A percentile compares a stretch with the other conserved stretches of the same genome.
These are phyloP conservation scores for human (Homo sapiens) DNA, from an alignment of 2,113 vertebrate genomes.

Conservation along the genomic window GRCh38 chr4:122712001-122712500, in stretches of 20 bases:
- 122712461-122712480: background rate
- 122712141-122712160: background rate
- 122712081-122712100: background rate
- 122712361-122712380: background rate
- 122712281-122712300: background rate
- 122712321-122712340: background rate
- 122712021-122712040: background rate
- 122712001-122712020: background rate
- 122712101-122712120: background rate
- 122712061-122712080: background rate
- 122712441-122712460: background rate
- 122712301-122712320: background rate
- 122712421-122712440: background rate
- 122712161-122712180: background rate
- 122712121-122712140: background rate
- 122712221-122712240: background rate
- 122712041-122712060: background rate
- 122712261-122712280: background rate
- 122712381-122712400: background rate
- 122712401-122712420: background rate
- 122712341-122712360: background rate
- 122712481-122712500: background rate
- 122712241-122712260: background rate
- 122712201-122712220: background rate
- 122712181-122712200: background rate